phyloP scores from a whole-genome alignment of 2,113 vertebrate genomes.

The Cranoglanis bouderius region DNA sequence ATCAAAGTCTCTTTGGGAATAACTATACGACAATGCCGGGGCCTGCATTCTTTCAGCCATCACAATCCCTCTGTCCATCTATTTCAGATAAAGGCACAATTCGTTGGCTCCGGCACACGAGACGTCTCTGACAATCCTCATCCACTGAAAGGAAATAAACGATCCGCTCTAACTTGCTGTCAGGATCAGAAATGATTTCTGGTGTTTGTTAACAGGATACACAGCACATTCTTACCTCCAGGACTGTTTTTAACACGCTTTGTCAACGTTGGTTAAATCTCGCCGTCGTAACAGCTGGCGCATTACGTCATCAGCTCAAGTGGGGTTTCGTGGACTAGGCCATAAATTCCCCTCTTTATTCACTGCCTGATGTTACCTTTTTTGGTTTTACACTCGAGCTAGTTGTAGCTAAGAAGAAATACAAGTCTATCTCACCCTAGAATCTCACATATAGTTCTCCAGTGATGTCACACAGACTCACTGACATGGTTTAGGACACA shows the following conservation, averaged over 20 bases:
- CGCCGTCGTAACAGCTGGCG: not conserved
- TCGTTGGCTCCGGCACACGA: constrained; percentile 37
- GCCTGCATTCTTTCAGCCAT: constrained; percentile 52
- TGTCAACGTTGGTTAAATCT: not conserved
- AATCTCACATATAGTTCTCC: not conserved
- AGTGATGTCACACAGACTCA: too few species aligned
- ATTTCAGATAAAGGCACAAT: constrained; percentile 45
- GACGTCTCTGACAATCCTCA: constrained; percentile 37
- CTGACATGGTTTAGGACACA: not conserved
- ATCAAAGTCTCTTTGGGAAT: constrained; percentile 74
- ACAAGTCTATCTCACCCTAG: not conserved
- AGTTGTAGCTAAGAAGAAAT: not conserved
- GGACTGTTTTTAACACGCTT: not conserved
- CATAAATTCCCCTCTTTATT: not conserved
- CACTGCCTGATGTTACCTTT: not conserved
- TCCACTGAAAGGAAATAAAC: constrained; percentile 23
- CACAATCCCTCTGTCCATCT: constrained; percentile 37
- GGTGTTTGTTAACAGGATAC: constrained; percentile 2
- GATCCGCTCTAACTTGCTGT: not conserved
- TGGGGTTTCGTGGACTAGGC: not conserved
- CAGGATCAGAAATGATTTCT: not conserved
- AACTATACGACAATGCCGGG: constrained; percentile 73
- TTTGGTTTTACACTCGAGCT: not conserved
- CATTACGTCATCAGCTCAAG: not conserved
- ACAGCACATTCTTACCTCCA: not conserved